A percentile compares a stretch with the other conserved stretches of the same genome.
Evolutionary conservation across 1,140 invertebrate genomes (phyloP).

Genomic region (Caerostris extrusa): DNA sequence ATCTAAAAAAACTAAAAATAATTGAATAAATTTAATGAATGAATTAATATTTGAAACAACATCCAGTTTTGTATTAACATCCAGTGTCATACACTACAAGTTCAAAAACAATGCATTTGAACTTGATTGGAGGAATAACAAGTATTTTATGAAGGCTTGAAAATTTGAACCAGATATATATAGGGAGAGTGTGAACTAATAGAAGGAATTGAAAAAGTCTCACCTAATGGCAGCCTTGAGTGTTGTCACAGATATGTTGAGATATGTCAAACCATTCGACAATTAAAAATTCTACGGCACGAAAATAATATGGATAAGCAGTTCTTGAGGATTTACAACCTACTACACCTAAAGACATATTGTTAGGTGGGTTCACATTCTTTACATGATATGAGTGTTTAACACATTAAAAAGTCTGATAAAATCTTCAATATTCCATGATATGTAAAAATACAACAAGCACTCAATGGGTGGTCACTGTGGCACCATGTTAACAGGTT

Average conservation of each 20-base stretch:
- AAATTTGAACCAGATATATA: too few relatives aligned
- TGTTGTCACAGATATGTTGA: constrained; percentile 15
- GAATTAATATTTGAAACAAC: too few relatives aligned
- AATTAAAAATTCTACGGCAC: not conserved
- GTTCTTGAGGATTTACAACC: not conserved
- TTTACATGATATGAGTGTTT: not conserved
- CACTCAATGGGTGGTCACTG: not conserved
- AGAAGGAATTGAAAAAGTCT: too few relatives aligned
- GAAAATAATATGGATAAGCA: not conserved
- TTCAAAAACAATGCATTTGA: too few relatives aligned
- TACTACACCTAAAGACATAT: not conserved
- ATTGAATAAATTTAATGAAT: too few relatives aligned
- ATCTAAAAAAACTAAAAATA: too few relatives aligned
- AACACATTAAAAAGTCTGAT: not conserved
- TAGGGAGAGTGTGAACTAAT: too few relatives aligned
- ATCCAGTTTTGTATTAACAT: too few relatives aligned
- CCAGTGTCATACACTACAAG: too few relatives aligned
- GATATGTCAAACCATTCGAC: not conserved
- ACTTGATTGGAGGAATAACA: too few relatives aligned
- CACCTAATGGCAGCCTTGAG: not conserved
- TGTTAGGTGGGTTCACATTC: not conserved
- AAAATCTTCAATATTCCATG: not conserved
- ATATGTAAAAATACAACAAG: not conserved
- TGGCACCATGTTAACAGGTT: not conserved
- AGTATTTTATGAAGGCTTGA: too few relatives aligned